phyloP scores from a whole-genome alignment of 2,113 vertebrate species.

The Trachemys scripta region DNA sequence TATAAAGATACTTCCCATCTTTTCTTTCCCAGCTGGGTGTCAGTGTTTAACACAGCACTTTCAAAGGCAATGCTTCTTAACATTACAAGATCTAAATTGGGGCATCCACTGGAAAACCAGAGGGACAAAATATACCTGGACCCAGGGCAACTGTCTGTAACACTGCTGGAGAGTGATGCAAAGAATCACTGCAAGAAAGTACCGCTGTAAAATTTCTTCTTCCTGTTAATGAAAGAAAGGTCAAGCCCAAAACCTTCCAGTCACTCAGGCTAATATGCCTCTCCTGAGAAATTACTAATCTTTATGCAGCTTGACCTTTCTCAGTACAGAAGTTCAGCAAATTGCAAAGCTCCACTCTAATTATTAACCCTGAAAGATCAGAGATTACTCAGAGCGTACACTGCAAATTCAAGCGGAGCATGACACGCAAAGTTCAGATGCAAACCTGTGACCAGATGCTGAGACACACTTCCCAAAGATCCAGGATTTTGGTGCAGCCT shows the following conservation, averaged over 20 bases:
- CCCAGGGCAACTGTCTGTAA: neutral
- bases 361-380: conserved; percentile 34
- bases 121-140: neutral
- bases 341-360: conserved; percentile 54
- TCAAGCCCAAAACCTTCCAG: neutral
- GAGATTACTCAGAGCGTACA: conserved; percentile 14
- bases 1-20: neutral
- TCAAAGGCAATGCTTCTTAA: neutral
- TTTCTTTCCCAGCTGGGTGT: neutral
- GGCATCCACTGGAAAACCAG: neutral
- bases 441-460: neutral
- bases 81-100: neutral
- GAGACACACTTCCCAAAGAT: neutral
- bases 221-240: neutral
- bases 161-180: neutral
- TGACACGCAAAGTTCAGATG: conserved; percentile 18
- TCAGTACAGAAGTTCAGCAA: conserved; percentile 58
- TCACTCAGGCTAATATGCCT: neutral
- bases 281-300: conserved; percentile 56
- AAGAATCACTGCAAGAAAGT: fast-evolving
- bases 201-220: fast-evolving
- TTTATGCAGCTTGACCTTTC: neutral
- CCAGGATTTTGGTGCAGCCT: neutral
- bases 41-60: neutral
- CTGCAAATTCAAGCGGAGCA: neutral